Evolutionary conservation across 2,113 vertebrate genomes (phyloP).

Genomic region (Garra rufa): DNA sequence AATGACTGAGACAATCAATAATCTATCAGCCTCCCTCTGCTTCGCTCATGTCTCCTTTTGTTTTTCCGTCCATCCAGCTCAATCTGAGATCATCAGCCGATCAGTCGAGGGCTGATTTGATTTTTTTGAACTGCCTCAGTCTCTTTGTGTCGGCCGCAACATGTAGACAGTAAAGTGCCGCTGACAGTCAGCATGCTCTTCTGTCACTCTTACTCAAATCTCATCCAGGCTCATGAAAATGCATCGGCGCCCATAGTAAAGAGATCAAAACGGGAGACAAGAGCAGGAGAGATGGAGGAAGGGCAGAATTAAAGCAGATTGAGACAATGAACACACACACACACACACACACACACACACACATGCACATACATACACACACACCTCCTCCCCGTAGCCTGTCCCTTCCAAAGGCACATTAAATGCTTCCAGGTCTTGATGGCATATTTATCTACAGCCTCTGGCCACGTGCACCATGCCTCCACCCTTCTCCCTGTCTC

Average conservation of each 20-base stretch:
- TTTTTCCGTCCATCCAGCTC: slow-evolving; percentile 54
- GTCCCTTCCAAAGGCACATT: slow-evolving; percentile 37
- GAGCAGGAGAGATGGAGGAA: slow-evolving; percentile 36
- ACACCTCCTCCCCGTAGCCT: background rate
- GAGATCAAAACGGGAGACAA: slow-evolving; percentile 7
- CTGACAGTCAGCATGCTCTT: slow-evolving; percentile 81
- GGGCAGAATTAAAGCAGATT: slow-evolving; percentile 19
- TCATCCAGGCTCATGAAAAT: slow-evolving; percentile 81
- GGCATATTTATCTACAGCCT: slow-evolving; percentile 47
- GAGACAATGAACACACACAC: background rate
- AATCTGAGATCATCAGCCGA: slow-evolving; percentile 78
- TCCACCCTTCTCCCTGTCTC: slow-evolving; percentile 8
- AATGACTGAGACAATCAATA: background rate
- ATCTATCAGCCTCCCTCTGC: slow-evolving; percentile 18
- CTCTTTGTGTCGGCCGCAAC: slow-evolving; percentile 74
- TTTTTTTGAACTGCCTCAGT: slow-evolving; percentile 73
- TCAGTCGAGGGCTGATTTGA: slow-evolving; percentile 80
- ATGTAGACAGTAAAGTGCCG: slow-evolving; percentile 74
- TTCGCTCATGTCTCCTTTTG: background rate
- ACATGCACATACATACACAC: background rate
- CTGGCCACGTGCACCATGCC: background rate
- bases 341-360: slow-evolving; percentile 6
- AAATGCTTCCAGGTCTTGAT: slow-evolving; percentile 49
- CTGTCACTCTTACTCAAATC: slow-evolving; percentile 79
- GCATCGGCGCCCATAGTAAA: slow-evolving; percentile 14